phyloP scores from a whole-genome alignment of 2,888 invertebrate genomes.

The Cryptocheilus praepositus region DNA sequence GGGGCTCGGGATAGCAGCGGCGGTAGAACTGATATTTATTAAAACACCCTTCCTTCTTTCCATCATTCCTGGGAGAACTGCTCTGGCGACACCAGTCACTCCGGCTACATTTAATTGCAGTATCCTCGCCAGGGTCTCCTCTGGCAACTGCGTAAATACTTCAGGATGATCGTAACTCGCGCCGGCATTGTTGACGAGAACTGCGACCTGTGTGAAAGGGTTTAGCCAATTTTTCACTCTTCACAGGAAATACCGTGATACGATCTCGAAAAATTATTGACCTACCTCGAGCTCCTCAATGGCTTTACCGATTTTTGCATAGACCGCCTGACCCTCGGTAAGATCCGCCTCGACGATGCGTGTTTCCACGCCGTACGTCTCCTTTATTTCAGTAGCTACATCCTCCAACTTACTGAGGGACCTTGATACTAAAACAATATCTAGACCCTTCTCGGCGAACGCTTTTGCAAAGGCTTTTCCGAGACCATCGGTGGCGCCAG shows the following conservation, averaged over 20 bases:
- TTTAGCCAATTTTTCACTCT: too few species aligned
- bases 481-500: constrained; percentile 92
- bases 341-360: constrained; percentile 90
- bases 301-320: constrained; percentile 82
- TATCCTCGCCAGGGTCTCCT: constrained; percentile 68
- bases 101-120: constrained; percentile 77
- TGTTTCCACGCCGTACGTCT: constrained; percentile 83
- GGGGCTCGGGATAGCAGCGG: constrained; percentile 88
- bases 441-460: constrained; percentile 85
- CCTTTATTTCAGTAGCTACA: constrained; percentile 85
- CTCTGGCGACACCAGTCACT: constrained; percentile 78
- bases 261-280: too few species aligned
- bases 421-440: constrained; percentile 88
- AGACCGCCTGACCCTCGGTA: constrained; percentile 83
- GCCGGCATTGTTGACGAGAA: constrained; percentile 82
- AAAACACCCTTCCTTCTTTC: constrained; percentile 88
- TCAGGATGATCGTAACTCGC: constrained; percentile 81
- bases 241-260: too few species aligned
- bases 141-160: constrained; percentile 70
- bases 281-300: constrained; percentile 77
- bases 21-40: constrained; percentile 91
- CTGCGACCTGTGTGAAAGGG: constrained; percentile 70
- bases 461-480: constrained; percentile 90
- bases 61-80: constrained; percentile 90
- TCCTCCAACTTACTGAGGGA: constrained; percentile 83